Evolutionary conservation across 2,797 vertebrate genomes (phyloP).

Genomic region (Scyliorhinus canicula): DNA sequence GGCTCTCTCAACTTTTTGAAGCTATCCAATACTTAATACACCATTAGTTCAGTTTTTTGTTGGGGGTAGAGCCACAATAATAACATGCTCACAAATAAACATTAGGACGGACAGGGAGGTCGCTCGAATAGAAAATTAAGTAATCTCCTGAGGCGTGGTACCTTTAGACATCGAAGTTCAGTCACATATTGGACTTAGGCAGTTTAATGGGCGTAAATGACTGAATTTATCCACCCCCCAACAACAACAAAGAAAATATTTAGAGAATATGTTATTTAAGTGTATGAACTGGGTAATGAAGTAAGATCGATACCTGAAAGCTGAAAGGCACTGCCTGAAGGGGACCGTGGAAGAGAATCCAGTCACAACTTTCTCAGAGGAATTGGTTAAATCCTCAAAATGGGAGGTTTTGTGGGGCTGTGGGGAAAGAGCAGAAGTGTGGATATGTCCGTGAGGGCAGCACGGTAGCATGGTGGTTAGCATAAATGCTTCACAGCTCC

Average conservation of each 20-base stretch:
- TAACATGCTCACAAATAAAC: background rate
- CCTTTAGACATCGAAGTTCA: background rate
- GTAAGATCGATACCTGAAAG: background rate
- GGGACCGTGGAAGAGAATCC: background rate
- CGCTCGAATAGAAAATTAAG: background rate
- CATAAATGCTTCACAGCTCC: too few species aligned
- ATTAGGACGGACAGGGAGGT: background rate
- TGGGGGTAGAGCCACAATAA: background rate
- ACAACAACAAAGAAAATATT: background rate
- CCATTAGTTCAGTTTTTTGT: background rate
- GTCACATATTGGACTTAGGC: background rate
- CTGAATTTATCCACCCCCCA: background rate
- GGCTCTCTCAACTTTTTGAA: background rate
- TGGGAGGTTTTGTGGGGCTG: background rate
- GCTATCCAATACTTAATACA: too few species aligned
- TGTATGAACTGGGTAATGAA: too few species aligned
- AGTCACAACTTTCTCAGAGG: background rate
- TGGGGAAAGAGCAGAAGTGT: background rate
- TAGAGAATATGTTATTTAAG: too few species aligned
- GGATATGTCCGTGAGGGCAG: too few species aligned
- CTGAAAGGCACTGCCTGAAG: background rate
- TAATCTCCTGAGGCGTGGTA: background rate
- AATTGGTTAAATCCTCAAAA: background rate
- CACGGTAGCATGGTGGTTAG: too few species aligned
- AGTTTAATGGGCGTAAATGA: background rate